Evolutionary conservation across 1,140 invertebrate genomes (phyloP).

Genomic region (Linepithema humile): DNA sequence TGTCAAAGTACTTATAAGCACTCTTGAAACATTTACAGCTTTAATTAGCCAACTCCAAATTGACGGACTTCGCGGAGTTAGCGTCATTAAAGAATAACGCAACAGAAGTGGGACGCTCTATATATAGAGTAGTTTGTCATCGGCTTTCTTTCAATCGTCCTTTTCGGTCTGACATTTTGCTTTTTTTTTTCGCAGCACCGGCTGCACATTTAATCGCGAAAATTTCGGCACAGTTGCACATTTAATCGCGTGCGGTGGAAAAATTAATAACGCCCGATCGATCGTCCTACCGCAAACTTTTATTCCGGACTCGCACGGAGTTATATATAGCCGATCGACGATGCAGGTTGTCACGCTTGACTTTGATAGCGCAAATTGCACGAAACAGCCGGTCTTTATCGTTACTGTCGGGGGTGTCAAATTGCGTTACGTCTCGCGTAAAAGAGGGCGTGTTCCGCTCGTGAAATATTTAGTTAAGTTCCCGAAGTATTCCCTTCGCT

Average conservation of each 20-base stretch:
- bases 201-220: neutral
- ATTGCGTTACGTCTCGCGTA: constrained; percentile 17
- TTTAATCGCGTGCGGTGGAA: neutral
- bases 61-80: neutral
- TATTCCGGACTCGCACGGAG: neutral
- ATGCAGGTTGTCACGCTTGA: neutral
- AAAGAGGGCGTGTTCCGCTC: constrained; percentile 23
- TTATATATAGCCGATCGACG: neutral
- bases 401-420: neutral
- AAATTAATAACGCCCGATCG: neutral
- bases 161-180: too few species aligned
- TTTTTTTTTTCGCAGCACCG: too few species aligned
- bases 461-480: constrained; percentile 46
- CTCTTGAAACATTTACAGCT: too few species aligned
- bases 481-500: neutral
- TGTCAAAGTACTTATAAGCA: neutral
- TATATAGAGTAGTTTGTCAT: too few species aligned
- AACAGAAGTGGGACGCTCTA: neutral
- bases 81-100: neutral
- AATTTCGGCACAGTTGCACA: neutral
- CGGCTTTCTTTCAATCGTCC: too few species aligned
- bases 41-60: constrained; percentile 11
- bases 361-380: constrained; percentile 2
- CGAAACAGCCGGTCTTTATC: constrained; percentile 16
- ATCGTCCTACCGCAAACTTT: neutral